Evolutionary conservation across 1,140 invertebrate genomes (phyloP).

Genomic region (Drosophila paulistorum): DNA sequence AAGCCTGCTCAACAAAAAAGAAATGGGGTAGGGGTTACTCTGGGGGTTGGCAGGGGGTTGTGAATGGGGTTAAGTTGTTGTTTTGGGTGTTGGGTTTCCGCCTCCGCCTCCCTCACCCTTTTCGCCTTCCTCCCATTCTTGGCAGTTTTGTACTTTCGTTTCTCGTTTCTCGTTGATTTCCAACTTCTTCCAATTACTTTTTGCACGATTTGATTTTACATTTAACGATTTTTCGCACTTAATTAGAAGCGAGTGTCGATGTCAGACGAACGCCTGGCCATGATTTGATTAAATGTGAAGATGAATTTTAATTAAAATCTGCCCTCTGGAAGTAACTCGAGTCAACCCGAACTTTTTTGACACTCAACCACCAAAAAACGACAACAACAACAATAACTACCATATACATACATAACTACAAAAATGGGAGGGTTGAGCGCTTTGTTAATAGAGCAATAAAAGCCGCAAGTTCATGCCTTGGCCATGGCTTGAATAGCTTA

Average conservation of each 20-base stretch:
- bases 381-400: background rate
- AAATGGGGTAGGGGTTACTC: background rate
- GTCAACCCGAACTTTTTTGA: slow-evolving; percentile 19
- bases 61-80: slow-evolving; percentile 7
- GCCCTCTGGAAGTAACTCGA: slow-evolving; percentile 25
- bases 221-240: slow-evolving; percentile 83
- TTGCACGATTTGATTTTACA: slow-evolving; percentile 83
- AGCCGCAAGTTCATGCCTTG: slow-evolving; percentile 71
- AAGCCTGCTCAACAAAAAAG: background rate
- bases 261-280: slow-evolving; percentile 63
- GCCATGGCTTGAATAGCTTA: slow-evolving; percentile 20
- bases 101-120: background rate
- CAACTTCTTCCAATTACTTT: slow-evolving; percentile 73
- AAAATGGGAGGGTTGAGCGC: slow-evolving; percentile 23
- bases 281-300: slow-evolving; percentile 83
- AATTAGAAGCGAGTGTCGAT: slow-evolving; percentile 82
- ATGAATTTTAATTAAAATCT: slow-evolving; percentile 83
- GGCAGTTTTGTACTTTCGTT: background rate
- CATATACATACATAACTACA: slow-evolving; percentile 56
- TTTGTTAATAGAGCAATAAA: slow-evolving; percentile 72
- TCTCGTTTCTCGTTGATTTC: slow-evolving; percentile 2
- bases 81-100: background rate
- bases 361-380: background rate
- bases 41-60: background rate
- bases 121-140: too few relatives aligned